Conservation (phyloP, 2,888 invertebrate species). For the Andrena bucephala region DNA sequence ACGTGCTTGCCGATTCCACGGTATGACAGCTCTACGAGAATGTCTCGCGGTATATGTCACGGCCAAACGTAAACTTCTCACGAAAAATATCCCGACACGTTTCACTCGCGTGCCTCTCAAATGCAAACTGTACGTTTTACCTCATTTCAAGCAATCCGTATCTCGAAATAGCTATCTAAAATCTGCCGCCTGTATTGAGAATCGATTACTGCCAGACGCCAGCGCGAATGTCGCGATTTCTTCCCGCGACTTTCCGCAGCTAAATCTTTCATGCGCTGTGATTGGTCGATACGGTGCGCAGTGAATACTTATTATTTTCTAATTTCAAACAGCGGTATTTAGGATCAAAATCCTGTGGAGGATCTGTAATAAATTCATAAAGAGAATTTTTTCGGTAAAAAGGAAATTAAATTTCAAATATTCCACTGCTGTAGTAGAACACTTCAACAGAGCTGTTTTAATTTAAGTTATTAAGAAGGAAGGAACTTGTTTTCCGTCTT, state of each 20-base stretch:
- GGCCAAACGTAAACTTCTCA: not conserved
- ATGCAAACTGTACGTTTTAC: not conserved
- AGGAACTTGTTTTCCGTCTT: no score
- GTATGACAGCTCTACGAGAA: not conserved
- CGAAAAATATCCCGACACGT: not conserved
- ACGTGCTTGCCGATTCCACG: no score
- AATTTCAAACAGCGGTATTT: no score
- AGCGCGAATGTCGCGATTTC: not conserved
- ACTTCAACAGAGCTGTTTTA: not conserved
- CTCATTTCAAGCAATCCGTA: not conserved
- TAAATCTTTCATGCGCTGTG: not conserved
- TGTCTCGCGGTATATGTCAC: not conserved
- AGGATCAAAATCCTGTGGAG: no score
- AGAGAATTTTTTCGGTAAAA: not conserved
- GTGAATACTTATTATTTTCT: not conserved
- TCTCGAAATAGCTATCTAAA: slow-evolving; percentile 1
- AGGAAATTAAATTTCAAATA: not conserved
- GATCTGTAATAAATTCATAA: not conserved
- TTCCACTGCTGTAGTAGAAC: not conserved
- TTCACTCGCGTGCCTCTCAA: not conserved
- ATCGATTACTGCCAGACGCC: not conserved
- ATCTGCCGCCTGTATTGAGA: not conserved
- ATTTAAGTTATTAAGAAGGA: no score
- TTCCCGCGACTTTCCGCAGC: not conserved
- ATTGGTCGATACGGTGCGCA: not conserved